Percentiles rank a stretch among this genome's conserved stretches.
Evolutionary conservation across 2,113 vertebrate genomes (phyloP).

Genomic region (Eurystomus gularis): DNA sequence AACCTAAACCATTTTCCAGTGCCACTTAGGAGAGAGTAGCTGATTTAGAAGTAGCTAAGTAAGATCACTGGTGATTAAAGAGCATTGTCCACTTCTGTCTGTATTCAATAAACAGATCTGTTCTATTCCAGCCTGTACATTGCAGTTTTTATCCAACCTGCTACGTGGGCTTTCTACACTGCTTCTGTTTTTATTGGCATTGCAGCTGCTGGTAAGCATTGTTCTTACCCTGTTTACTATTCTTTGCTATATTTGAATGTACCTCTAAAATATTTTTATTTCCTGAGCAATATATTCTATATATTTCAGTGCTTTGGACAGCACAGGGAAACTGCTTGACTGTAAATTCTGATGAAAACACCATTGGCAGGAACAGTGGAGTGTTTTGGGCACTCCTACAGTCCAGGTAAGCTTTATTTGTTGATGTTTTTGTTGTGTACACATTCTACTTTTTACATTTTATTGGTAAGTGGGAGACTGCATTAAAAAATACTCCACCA

Average conservation of each 20-base stretch:
- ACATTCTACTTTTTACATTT: neutral
- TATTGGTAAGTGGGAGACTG: neutral
- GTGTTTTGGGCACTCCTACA: conserved; percentile 97
- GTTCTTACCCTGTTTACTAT: neutral
- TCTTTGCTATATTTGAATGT: neutral
- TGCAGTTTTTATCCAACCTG: conserved; percentile 93
- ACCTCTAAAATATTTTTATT: neutral
- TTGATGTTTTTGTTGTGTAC: neutral
- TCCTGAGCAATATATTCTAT: neutral
- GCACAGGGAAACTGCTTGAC: conserved; percentile 94
- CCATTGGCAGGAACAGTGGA: conserved; percentile 95
- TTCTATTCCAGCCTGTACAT: conserved; percentile 88
- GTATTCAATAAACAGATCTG: conserved; percentile 41
- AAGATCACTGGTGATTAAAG: neutral
- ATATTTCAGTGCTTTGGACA: conserved; percentile 91
- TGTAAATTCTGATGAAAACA: conserved; percentile 89
- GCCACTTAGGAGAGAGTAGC: neutral
- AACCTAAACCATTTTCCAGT: neutral
- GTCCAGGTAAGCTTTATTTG: conserved; percentile 80
- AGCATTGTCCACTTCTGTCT: neutral
- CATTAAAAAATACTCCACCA: neutral
- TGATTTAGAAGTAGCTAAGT: neutral
- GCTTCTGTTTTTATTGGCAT: conserved; percentile 93
- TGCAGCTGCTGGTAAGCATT: conserved; percentile 91
- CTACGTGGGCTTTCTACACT: conserved; percentile 93